Conservation (phyloP, 2,888 invertebrate species). For the Pyrochroa serraticornis region DNA sequence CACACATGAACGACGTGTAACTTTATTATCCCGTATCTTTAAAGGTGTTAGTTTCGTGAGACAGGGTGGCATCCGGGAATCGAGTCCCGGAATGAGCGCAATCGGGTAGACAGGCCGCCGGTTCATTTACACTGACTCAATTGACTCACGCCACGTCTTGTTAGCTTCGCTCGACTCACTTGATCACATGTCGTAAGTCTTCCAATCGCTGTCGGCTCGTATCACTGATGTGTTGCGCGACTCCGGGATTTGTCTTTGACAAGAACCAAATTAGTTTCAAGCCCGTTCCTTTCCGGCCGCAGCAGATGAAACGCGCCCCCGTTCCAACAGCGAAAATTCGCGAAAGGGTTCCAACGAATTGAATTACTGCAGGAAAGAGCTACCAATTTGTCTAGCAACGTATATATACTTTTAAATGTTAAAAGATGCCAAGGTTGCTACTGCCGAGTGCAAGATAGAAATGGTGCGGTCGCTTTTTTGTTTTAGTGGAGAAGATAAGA, state of each 20-base stretch:
- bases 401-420: slow-evolving; percentile 1
- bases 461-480: slow-evolving; percentile 30
- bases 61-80: slow-evolving; percentile 35
- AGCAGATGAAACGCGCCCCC: no score
- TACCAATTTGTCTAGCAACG: no score
- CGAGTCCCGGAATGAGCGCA: slow-evolving; percentile 45
- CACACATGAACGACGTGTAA: slow-evolving; percentile 30
- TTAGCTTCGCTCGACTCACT: slow-evolving; percentile 51
- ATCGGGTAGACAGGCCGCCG: slow-evolving; percentile 50
- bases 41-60: slow-evolving; percentile 34
- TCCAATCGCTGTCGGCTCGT: slow-evolving; percentile 44
- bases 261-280: slow-evolving; percentile 44
- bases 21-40: slow-evolving; percentile 34
- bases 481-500: slow-evolving; percentile 36
- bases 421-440: not conserved
- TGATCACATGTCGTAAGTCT: slow-evolving; percentile 53
- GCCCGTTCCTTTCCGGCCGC: slow-evolving; percentile 2
- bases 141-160: slow-evolving; percentile 55
- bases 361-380: not conserved
- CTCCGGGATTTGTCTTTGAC: slow-evolving; percentile 38
- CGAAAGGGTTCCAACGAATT: no score
- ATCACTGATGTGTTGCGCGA: slow-evolving; percentile 42
- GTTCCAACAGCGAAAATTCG: no score
- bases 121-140: slow-evolving; percentile 56
- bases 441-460: not conserved